Percentiles rank a stretch among this genome's conserved stretches.
Conservation (phyloP, 2,888 invertebrate species). For the Villa cingulata region DNA sequence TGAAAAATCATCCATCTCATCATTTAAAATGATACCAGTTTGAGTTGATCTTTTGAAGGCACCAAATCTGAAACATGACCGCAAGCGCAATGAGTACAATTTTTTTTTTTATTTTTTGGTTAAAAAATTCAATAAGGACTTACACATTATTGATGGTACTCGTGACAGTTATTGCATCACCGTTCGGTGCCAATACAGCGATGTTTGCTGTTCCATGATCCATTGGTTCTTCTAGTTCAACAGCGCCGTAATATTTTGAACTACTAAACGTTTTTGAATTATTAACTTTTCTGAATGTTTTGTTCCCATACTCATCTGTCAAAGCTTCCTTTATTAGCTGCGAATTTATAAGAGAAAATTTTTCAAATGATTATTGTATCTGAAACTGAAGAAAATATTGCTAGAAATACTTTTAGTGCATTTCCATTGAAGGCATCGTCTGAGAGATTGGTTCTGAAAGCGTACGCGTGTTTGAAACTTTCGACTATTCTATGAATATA, state of each 20-base stretch:
- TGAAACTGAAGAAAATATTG: background rate
- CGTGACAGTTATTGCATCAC: constrained; percentile 81
- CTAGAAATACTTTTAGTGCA: too few relatives aligned
- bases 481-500: constrained; percentile 65
- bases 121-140: background rate
- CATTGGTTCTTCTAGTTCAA: constrained; percentile 41
- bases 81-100: too few relatives aligned
- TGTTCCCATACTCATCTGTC: constrained; percentile 39
- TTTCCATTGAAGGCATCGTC: constrained; percentile 41
- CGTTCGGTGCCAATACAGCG: constrained; percentile 68
- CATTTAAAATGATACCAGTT: constrained; percentile 84
- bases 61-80: constrained; percentile 52
- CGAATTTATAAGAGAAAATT: background rate
- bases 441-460: constrained; percentile 58
- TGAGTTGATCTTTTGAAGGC: constrained; percentile 55
- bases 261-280: constrained; percentile 48
- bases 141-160: constrained; percentile 60
- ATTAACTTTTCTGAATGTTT: constrained; percentile 37
- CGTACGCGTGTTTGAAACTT: constrained; percentile 84
- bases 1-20: constrained; percentile 95
- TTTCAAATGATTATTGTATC: background rate
- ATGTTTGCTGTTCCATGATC: constrained; percentile 86
- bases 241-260: constrained; percentile 58
- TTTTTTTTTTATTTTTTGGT: too few relatives aligned
- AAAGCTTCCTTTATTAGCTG: constrained; percentile 5